Evolutionary conservation across 2,888 invertebrate genomes (phyloP).

Genomic region (Eumacrocentrus americanus): DNA sequence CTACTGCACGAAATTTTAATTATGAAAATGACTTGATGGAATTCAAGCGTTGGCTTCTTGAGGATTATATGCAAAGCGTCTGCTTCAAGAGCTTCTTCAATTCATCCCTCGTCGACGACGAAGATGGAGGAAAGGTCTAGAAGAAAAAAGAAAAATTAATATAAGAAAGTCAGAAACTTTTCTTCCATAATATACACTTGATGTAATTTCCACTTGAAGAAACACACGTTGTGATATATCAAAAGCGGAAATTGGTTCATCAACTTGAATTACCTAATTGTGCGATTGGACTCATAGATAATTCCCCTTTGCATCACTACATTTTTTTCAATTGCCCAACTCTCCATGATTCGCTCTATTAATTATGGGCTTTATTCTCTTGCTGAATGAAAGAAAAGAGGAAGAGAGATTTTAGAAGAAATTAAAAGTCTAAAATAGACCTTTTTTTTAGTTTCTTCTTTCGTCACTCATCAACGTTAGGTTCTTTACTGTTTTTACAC

Average conservation of each 20-base stretch:
- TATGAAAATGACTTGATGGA: background rate
- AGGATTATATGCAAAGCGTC: background rate
- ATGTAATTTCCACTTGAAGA: constrained; percentile 17
- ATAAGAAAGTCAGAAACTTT: background rate
- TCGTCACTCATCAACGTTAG: background rate
- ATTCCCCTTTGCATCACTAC: background rate
- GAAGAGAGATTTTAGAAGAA: too few relatives aligned
- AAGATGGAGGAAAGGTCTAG: background rate
- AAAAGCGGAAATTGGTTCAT: background rate
- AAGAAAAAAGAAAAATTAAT: background rate
- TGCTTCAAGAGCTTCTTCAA: background rate
- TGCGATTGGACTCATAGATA: constrained; percentile 6
- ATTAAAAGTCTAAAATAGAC: background rate
- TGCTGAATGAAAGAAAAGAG: background rate
- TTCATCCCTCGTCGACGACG: background rate
- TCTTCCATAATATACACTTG: background rate
- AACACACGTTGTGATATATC: background rate
- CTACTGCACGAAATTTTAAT: too few relatives aligned
- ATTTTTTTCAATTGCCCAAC: constrained; percentile 2
- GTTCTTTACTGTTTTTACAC: background rate
- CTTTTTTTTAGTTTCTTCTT: too few relatives aligned
- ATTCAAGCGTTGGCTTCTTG: background rate
- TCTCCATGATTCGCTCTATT: constrained; percentile 7
- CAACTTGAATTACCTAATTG: constrained; percentile 4
- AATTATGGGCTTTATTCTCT: background rate